phyloP scores from a whole-genome alignment of 2,888 invertebrate genomes.

The Eilema caniola region DNA sequence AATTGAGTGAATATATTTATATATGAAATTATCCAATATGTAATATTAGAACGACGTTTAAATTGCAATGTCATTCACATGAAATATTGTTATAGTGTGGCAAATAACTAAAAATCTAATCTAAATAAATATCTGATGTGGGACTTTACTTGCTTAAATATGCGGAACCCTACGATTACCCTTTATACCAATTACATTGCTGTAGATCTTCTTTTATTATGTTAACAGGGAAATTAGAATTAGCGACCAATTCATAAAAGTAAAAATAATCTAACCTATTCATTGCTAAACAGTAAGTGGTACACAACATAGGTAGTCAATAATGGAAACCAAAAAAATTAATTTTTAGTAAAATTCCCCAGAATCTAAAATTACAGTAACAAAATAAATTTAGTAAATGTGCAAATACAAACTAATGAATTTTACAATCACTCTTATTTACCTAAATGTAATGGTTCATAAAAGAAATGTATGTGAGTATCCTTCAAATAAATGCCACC shows the following conservation, averaged over 20 bases:
- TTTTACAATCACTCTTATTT: too few species aligned
- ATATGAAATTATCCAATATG: not conserved
- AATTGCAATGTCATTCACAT: constrained; percentile 6
- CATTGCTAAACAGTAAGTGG: too few species aligned
- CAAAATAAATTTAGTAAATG: too few species aligned
- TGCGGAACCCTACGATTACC: constrained; percentile 13
- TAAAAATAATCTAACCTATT: too few species aligned
- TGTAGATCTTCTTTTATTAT: constrained; percentile 11
- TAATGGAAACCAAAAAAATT: too few species aligned
- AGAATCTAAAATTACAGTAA: too few species aligned
- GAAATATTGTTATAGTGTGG: not conserved
- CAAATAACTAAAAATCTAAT: not conserved
- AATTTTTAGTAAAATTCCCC: too few species aligned
- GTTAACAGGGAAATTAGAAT: constrained; percentile 3
- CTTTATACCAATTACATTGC: constrained; percentile 9
- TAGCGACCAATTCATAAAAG: not conserved
- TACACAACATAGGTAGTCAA: too few species aligned
- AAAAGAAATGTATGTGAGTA: too few species aligned
- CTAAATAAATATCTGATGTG: not conserved
- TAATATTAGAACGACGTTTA: not conserved
- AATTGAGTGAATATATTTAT: not conserved
- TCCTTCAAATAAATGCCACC: too few species aligned
- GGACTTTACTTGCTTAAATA: not conserved
- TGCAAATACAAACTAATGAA: too few species aligned
- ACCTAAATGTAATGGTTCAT: too few species aligned